Base-by-base conservation (phyloP, 2,797 vertebrate genomes). In the Hephaestus fuliginosus region DNA sequence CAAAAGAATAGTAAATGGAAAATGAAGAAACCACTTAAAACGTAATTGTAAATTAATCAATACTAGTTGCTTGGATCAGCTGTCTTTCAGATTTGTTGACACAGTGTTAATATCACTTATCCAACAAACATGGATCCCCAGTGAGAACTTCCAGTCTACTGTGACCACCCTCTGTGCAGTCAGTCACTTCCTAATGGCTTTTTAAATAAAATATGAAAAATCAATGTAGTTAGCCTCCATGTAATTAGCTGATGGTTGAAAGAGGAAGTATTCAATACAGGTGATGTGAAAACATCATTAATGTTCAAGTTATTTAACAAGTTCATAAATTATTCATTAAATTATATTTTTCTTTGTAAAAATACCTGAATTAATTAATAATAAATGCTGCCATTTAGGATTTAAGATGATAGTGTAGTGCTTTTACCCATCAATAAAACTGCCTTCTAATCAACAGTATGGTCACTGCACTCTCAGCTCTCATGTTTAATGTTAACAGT, bases 81-180 rank as follows among this genome's bases (percentile, higher is more conserved):
- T 46, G 13, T 48, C 4, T 63, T 62, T 14, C n/a, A 52, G 14
- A 44, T 13, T 70, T 66, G 33, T 66, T 74, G 49, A 52, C 60
- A 22, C 53, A 57, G 41, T 67, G 69, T 73, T 67, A 75, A 71
- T 67, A 20, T 8, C 39, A 20, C 11, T 71, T 67, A 74, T 82
- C 70, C 46, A 53, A 69, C 80, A 79, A 64, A 77, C 75, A 88
- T 56, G 39, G 48, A 77, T 78, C 39, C 48, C 53, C 60, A 14
- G 58, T 56, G 51, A 64, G 25, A 79, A 51, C 63, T 68, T 5
- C 36, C 55, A 68, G 53, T 74, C 10, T 44, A 28, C 18, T 83
- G 64, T 76, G 61, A 80, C 75, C 80, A 60, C 71, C 74, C 70
- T 39, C 0, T 56, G 78, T 71, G 76, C 46, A 53, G 49, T 70